Percentiles rank a stretch among this genome's conserved stretches.
phyloP scores from a whole-genome alignment of 2,888 invertebrate genomes.

The Xestia ashworthii region DNA sequence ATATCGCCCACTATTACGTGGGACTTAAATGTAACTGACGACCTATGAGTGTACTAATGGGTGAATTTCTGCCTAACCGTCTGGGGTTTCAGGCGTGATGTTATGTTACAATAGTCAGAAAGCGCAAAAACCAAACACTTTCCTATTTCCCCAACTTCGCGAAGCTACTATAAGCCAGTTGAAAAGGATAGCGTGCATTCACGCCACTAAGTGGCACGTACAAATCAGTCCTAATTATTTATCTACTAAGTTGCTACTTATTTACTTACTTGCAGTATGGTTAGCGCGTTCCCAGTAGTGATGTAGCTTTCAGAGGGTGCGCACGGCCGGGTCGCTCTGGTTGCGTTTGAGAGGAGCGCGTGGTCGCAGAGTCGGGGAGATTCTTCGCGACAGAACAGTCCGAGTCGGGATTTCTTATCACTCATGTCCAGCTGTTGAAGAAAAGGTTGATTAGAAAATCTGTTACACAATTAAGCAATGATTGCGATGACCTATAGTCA shows the following conservation, averaged over 20 bases:
- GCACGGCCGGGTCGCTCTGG: slow-evolving; percentile 93
- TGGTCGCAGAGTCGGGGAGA: slow-evolving; percentile 94
- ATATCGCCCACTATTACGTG: too few relatives aligned
- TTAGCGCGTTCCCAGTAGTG: slow-evolving; percentile 93
- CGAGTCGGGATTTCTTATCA: slow-evolving; percentile 91
- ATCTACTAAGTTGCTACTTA: slow-evolving; percentile 40
- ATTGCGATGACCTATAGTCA: neutral
- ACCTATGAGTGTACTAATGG: too few relatives aligned
- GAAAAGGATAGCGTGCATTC: slow-evolving; percentile 29
- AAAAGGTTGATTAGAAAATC: neutral
- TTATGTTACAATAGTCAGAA: neutral
- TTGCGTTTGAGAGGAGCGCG: slow-evolving; percentile 93
- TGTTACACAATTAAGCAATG: neutral
- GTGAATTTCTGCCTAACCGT: too few relatives aligned
- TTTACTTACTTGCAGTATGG: slow-evolving; percentile 92
- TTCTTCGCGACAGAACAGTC: slow-evolving; percentile 94
- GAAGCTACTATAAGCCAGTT: slow-evolving; percentile 1
- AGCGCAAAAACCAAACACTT: neutral
- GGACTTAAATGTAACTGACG: too few relatives aligned
- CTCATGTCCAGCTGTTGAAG: slow-evolving; percentile 84
- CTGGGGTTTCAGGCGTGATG: too few relatives aligned
- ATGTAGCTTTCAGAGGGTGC: slow-evolving; percentile 94
- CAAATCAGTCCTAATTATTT: slow-evolving; percentile 47
- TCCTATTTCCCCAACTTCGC: neutral
- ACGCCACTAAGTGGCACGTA: slow-evolving; percentile 34